Conservation (phyloP, 2,888 invertebrate genomes). For the Leucophenga montana region DNA sequence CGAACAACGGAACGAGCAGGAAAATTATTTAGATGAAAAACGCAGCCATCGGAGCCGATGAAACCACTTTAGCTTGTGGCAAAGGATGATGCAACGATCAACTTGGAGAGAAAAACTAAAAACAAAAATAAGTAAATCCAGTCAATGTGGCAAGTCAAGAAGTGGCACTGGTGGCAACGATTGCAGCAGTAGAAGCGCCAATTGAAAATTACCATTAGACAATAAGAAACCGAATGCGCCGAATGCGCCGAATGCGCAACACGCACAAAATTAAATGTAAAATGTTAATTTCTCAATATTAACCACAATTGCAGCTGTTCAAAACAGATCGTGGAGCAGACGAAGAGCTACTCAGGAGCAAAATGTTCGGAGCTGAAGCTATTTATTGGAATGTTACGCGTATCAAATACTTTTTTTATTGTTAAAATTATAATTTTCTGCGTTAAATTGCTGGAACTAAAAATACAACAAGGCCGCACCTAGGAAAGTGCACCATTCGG, state of each 20-base stretch:
- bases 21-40: neutral
- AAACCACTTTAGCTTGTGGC: neutral
- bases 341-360: too few species aligned
- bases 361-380: too few species aligned
- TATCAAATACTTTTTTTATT: too few species aligned
- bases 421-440: too few species aligned
- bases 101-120: too few species aligned
- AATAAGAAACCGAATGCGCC: too few species aligned
- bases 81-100: neutral
- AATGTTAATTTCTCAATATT: constrained; percentile 18
- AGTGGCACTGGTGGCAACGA: neutral
- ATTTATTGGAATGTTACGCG: too few species aligned
- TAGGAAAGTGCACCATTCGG: too few species aligned
- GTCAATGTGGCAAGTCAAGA: neutral
- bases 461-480: too few species aligned
- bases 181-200: neutral
- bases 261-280: neutral
- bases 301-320: constrained; percentile 18
- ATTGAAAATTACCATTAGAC: constrained; percentile 11
- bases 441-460: too few species aligned
- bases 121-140: neutral
- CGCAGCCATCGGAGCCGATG: neutral
- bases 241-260: neutral
- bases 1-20: too few species aligned
- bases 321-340: neutral